A percentile compares a stretch with the other conserved stretches of the same genome.
Evolutionary conservation across 2,113 vertebrate genomes (phyloP).

Genomic region (Hippocampus comes): DNA sequence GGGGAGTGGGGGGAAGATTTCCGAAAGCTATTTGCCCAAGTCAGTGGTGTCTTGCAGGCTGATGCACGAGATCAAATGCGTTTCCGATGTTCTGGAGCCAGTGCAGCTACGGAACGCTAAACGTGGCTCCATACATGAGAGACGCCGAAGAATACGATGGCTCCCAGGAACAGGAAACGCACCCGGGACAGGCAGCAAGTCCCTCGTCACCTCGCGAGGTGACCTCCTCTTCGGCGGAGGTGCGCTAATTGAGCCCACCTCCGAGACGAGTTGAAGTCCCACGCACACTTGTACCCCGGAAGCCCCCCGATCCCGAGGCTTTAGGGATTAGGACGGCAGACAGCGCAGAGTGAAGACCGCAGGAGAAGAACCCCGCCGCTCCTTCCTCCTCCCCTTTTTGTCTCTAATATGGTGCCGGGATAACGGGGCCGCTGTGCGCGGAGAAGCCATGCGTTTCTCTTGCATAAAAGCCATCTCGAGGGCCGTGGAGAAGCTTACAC

Average conservation of each 20-base stretch:
- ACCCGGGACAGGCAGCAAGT: not conserved
- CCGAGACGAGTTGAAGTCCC: conserved; percentile 8
- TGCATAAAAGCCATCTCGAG: conserved; percentile 68
- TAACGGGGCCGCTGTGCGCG: conserved; percentile 46
- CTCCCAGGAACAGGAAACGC: conserved; percentile 5
- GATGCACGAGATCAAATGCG: conserved; percentile 41
- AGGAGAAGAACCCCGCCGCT: conserved; percentile 36
- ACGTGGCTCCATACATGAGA: conserved; percentile 22
- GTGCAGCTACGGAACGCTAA: conserved; percentile 17
- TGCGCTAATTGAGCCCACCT: conserved; percentile 32
- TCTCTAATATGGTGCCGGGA: conserved; percentile 50
- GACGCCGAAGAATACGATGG: not conserved
- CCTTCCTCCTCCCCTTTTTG: conserved; percentile 46
- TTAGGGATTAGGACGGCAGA: conserved; percentile 24
- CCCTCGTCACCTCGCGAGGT: conserved; percentile 47
- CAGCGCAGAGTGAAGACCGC: conserved; percentile 22
- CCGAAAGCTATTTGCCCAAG: conserved; percentile 18
- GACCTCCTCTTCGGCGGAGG: conserved; percentile 19
- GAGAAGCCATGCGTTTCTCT: conserved; percentile 65
- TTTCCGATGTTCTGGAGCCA: conserved; percentile 33
- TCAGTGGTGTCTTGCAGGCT: conserved; percentile 28
- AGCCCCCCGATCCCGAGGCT: conserved; percentile 1
- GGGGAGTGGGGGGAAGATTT: conserved; percentile 26
- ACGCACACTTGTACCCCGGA: conserved; percentile 11
- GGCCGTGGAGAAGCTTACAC: conserved; percentile 69